Conservation (phyloP, 2,888 invertebrate species). For the Blastobasis adustella region DNA sequence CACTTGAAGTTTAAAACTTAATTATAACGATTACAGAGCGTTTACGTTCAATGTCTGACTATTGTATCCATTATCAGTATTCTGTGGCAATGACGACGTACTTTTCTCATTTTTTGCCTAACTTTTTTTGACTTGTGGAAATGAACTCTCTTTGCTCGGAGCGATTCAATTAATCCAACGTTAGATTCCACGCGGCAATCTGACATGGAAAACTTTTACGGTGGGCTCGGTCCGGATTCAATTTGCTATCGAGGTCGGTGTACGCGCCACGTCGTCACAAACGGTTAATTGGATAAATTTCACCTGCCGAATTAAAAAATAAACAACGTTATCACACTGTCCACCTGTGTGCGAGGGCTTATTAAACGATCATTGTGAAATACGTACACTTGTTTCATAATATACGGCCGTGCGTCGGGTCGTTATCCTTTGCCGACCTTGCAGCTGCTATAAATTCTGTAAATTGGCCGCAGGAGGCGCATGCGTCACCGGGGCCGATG, state of each 20-base stretch:
- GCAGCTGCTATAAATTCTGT: conserved; percentile 65
- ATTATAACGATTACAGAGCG: too few species aligned
- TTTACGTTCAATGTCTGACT: not conserved
- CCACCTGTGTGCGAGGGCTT: not conserved
- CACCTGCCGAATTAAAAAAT: conserved; percentile 9
- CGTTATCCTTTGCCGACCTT: conserved; percentile 68
- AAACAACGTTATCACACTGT: conserved; percentile 8
- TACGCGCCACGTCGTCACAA: conserved; percentile 21
- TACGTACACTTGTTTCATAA: conserved; percentile 44
- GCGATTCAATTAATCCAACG: conserved; percentile 47
- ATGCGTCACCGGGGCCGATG: conserved; percentile 60
- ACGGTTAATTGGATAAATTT: conserved; percentile 30
- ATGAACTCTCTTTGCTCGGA: conserved; percentile 29
- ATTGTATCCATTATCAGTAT: not conserved
- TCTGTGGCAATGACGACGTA: conserved; percentile 19
- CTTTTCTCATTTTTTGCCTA: conserved; percentile 23
- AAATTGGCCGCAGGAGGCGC: conserved; percentile 57
- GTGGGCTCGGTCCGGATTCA: conserved; percentile 25
- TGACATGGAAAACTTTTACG: conserved; percentile 27
- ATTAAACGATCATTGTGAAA: conserved; percentile 18
- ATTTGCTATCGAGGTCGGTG: conserved; percentile 31
- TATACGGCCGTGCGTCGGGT: conserved; percentile 37
- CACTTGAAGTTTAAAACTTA: too few species aligned
- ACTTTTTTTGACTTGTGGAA: conserved; percentile 25
- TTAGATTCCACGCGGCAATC: conserved; percentile 34